phyloP scores from a whole-genome alignment of 2,113 vertebrate genomes.

The Pogonocichla stellata region DNA sequence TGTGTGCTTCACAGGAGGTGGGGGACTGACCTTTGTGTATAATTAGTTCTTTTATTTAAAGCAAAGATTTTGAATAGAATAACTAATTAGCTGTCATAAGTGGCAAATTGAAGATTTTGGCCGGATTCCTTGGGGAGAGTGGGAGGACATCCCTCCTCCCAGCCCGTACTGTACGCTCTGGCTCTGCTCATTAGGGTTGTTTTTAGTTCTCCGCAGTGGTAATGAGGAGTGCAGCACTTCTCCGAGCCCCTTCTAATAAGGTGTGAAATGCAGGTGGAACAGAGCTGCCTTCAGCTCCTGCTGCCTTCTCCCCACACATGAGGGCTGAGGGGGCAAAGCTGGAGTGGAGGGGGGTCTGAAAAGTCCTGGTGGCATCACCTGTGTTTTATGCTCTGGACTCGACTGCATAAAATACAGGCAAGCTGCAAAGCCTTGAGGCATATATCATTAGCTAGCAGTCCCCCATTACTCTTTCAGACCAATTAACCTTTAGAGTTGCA shows the following conservation, averaged over 20 bases:
- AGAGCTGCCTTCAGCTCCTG: conserved; percentile 72
- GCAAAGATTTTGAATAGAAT: conserved; percentile 91
- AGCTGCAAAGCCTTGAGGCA: conserved; percentile 49
- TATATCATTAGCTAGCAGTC: conserved; percentile 61
- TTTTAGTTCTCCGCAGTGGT: conserved; percentile 80
- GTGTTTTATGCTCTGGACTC: conserved; percentile 1
- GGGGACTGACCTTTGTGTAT: conserved; percentile 88
- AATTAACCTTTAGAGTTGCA: conserved; percentile 79
- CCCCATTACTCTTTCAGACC: conserved; percentile 69
- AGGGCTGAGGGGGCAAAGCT: neutral
- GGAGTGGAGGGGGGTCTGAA: neutral
- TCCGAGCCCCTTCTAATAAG: conserved; percentile 83
- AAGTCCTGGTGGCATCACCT: conserved; percentile 21
- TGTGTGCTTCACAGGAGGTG: conserved; percentile 80
- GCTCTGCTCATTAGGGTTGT: conserved; percentile 86
- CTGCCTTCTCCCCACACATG: conserved; percentile 73
- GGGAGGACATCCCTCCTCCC: conserved; percentile 72
- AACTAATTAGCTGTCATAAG: conserved; percentile 95
- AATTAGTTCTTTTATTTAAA: conserved; percentile 95
- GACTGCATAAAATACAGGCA: conserved; percentile 34
- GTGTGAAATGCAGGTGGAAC: conserved; percentile 83
- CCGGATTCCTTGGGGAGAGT: conserved; percentile 78
- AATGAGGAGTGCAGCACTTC: conserved; percentile 83
- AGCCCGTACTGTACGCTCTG: conserved; percentile 22
- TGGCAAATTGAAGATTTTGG: conserved; percentile 91